Conservation (phyloP, 1,140 invertebrate species). For the Pteromalus puparum region DNA sequence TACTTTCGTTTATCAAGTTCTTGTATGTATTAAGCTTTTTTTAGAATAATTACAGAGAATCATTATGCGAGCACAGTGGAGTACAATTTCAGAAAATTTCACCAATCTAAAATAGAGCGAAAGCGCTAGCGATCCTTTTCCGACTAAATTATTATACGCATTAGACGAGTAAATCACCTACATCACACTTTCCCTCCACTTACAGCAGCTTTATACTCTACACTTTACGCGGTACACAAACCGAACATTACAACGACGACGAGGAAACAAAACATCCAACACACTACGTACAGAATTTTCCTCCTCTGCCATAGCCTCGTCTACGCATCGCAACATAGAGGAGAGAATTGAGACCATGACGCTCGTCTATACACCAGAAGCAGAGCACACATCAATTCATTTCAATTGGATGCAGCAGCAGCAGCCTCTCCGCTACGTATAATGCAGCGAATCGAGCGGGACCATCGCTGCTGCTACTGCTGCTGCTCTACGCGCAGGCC, state of each 20-base stretch:
- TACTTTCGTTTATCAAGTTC: no score
- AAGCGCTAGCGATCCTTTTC: background rate
- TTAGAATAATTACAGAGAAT: background rate
- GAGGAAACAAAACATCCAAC: no score
- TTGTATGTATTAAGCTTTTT: background rate
- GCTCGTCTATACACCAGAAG: background rate
- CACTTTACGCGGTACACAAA: no score
- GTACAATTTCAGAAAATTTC: background rate
- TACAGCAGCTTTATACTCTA: background rate
- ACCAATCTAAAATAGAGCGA: background rate
- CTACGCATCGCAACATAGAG: background rate
- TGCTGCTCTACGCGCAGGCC: conserved; percentile 7
- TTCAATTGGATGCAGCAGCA: conserved; percentile 28
- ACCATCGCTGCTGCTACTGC: background rate
- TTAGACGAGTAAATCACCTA: background rate
- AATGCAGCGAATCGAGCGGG: conserved; percentile 6
- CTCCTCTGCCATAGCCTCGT: background rate
- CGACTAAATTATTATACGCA: background rate
- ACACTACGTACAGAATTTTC: background rate
- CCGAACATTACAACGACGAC: no score
- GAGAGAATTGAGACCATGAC: conserved; percentile 11
- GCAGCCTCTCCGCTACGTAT: background rate
- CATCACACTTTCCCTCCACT: conserved; percentile 2
- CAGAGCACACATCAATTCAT: conserved; percentile 32
- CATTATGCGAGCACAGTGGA: background rate